Percentiles rank a stretch among this genome's conserved stretches.
These are phyloP conservation scores for Pardosa pseudoannulata DNA, from an alignment of 2,888 invertebrate genomes.

Conservation along the genomic window DNA sequence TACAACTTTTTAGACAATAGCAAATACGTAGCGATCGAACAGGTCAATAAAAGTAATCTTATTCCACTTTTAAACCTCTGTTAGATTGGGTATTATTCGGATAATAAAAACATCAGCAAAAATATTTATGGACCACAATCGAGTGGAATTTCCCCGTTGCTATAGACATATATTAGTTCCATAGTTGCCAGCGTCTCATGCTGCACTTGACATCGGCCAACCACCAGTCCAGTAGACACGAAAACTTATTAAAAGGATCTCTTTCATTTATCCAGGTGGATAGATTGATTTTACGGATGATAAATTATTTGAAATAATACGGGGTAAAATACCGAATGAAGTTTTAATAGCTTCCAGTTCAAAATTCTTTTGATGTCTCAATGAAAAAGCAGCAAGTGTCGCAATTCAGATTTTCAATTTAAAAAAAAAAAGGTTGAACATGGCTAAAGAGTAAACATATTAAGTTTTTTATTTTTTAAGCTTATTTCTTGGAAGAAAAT, in stretches of 20 bases:
- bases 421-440: too few relatives aligned
- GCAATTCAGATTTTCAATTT: neutral
- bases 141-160: conserved; percentile 14
- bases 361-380: neutral
- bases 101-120: conserved; percentile 24
- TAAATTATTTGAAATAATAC: neutral
- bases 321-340: neutral
- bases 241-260: conserved; percentile 50
- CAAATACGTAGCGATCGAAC: neutral
- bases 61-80: neutral
- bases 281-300: conserved; percentile 28
- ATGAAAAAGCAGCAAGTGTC: neutral
- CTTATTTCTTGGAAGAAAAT: neutral
- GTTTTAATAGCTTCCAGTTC: neutral
- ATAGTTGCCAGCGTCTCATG: conserved; percentile 37
- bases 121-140: neutral
- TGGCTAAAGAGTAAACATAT: neutral
- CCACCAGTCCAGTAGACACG: conserved; percentile 5
- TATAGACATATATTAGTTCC: conserved; percentile 23
- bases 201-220: conserved; percentile 38
- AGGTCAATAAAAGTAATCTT: neutral
- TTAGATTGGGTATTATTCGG: neutral
- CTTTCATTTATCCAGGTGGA: conserved; percentile 49
- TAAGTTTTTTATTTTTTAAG: neutral
- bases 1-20: too few relatives aligned